Conservation (phyloP, 2,113 vertebrate species). For the Dascyllus trimaculatus region DNA sequence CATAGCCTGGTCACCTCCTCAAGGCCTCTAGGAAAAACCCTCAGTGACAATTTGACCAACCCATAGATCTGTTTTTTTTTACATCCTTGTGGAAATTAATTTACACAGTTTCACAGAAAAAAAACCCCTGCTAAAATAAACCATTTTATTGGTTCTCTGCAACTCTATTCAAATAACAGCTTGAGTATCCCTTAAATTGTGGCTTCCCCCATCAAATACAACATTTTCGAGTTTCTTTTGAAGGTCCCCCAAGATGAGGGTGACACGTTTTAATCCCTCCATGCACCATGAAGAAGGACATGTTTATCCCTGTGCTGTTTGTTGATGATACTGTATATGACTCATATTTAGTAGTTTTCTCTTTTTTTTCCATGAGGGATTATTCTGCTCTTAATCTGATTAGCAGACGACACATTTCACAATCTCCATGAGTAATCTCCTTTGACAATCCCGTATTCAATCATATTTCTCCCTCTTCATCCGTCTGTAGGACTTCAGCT, state of each 20-base stretch:
- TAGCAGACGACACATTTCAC: constrained; percentile 71
- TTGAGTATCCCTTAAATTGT: constrained; percentile 3
- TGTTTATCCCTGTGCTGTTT: constrained; percentile 37
- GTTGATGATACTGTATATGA: constrained; percentile 25
- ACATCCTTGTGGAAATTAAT: no score
- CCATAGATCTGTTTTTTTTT: no score
- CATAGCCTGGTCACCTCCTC: no score
- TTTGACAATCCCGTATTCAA: constrained; percentile 53
- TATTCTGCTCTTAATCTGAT: constrained; percentile 73
- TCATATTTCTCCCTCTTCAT: constrained; percentile 47
- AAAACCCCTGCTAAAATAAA: not conserved
- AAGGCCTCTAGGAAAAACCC: no score
- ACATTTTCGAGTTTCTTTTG: not conserved
- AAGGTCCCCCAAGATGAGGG: not conserved
- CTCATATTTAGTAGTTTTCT: constrained; percentile 21
- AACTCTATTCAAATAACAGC: constrained; percentile 8
- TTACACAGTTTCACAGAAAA: no score
- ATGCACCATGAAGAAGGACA: constrained; percentile 4
- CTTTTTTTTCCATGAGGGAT: constrained; percentile 41
- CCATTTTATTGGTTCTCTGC: not conserved
- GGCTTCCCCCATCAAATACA: constrained; percentile 1
- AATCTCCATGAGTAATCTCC: constrained; percentile 71
- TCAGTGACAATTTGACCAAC: no score
- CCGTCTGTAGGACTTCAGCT: constrained; percentile 51
- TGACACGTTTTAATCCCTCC: constrained; percentile 14